Percentiles rank a stretch among this genome's conserved stretches.
Conservation (phyloP, 2,797 vertebrate species). For the Gymnoscopelus braueri region DNA sequence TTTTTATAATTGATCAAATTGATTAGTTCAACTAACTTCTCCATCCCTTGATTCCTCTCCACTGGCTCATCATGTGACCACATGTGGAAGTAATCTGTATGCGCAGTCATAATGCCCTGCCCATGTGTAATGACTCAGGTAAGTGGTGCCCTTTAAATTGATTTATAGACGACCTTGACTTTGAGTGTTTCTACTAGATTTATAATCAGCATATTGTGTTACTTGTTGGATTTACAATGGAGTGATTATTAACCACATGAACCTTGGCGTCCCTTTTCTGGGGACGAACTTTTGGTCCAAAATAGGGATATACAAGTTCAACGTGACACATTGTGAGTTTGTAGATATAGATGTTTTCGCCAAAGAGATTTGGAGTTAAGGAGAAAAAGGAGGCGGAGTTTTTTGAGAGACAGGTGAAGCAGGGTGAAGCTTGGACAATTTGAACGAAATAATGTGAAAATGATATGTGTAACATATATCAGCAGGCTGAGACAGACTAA, state of each 20-base stretch:
- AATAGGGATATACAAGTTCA: no score
- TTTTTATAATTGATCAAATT: no score
- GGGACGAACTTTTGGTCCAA: no score
- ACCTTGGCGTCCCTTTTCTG: no score
- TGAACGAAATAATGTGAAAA: not conserved
- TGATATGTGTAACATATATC: not conserved
- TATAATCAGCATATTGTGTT: slow-evolving; percentile 41
- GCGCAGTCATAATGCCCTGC: slow-evolving; percentile 37
- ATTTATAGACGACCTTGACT: slow-evolving; percentile 64
- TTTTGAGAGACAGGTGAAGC: not conserved
- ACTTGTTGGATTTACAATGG: slow-evolving; percentile 56
- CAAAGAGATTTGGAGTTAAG: no score
- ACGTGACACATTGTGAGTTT: no score
- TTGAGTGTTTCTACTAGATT: slow-evolving; percentile 8
- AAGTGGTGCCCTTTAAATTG: slow-evolving; percentile 47
- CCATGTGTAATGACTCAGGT: slow-evolving; percentile 45
- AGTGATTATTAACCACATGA: slow-evolving; percentile 19
- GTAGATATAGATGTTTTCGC: no score
- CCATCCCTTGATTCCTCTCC: no score
- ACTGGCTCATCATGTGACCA: not conserved
- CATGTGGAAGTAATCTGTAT: slow-evolving; percentile 55
- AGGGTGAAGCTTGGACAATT: not conserved
- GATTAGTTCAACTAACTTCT: no score
- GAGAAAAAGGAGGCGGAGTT: no score
- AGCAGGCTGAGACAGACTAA: not conserved